Evolutionary conservation across 1,140 invertebrate species (phyloP).

Genomic region (Lordiphosa stackelbergi): DNA sequence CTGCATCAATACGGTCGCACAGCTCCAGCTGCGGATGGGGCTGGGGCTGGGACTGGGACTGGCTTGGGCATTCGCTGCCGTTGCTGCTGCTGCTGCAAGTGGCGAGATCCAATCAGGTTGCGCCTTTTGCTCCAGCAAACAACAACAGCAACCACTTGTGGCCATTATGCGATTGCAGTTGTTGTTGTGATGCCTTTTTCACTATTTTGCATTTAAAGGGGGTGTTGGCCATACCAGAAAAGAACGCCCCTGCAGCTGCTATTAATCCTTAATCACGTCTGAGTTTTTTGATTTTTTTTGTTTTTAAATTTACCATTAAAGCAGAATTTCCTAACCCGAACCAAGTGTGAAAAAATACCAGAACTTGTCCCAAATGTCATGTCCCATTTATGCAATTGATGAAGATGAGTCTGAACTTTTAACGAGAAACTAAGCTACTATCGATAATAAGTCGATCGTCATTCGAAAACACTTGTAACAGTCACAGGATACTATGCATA

Average conservation of each 20-base stretch:
- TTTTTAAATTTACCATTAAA: no score
- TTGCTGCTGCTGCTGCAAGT: slow-evolving; percentile 52
- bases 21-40: slow-evolving; percentile 15
- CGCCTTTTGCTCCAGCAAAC: slow-evolving; percentile 54
- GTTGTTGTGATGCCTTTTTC: slow-evolving; percentile 41
- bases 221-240: slow-evolving; percentile 43
- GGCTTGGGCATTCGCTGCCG: slow-evolving; percentile 13
- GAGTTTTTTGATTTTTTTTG: slow-evolving; percentile 1
- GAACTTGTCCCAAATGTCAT: no score
- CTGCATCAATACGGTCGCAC: slow-evolving; percentile 56
- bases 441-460: no score
- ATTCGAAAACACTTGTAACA: no score
- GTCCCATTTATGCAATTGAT: no score
- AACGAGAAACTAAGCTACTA: no score
- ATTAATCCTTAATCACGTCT: slow-evolving; percentile 67
- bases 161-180: slow-evolving; percentile 60
- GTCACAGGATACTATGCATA: no score
- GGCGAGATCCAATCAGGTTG: slow-evolving; percentile 72
- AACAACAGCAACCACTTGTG: slow-evolving; percentile 55
- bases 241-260: slow-evolving; percentile 67
- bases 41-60: slow-evolving; percentile 21
- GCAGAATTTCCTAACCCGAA: no score
- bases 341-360: no score
- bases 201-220: slow-evolving; percentile 64
- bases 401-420: no score